A percentile compares a stretch with the other conserved stretches of the same genome.
phyloP scores from a whole-genome alignment of 2,797 vertebrate genomes.

The Clarias platycephalus region DNA sequence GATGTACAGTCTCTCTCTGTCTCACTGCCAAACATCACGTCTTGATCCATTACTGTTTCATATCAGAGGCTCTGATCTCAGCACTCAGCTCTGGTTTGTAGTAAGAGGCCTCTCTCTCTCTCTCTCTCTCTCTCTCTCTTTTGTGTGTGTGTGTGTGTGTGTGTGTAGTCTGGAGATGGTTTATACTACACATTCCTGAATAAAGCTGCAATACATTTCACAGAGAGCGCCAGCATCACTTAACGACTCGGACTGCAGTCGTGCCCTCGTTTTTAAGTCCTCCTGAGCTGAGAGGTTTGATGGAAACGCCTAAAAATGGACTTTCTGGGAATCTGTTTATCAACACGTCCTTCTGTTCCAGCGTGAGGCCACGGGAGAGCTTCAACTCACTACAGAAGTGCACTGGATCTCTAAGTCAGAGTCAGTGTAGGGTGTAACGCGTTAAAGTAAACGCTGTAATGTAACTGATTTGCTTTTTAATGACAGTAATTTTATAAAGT shows the following conservation, averaged over 20 bases:
- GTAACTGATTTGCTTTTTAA: too few relatives aligned
- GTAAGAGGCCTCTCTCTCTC: neutral
- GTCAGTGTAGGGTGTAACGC: too few relatives aligned
- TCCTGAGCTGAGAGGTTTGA: neutral
- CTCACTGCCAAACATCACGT: neutral
- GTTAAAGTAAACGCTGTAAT: too few relatives aligned
- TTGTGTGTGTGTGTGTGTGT: conserved; percentile 21
- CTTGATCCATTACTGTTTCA: neutral
- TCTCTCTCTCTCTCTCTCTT: conserved; percentile 3
- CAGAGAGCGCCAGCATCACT: neutral
- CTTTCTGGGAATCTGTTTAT: conserved; percentile 14
- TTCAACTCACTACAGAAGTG: neutral
- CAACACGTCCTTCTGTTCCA: conserved; percentile 1
- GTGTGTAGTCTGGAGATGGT: conserved; percentile 39
- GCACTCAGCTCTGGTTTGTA: neutral
- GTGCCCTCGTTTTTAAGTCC: neutral
- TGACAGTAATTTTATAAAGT: too few relatives aligned
- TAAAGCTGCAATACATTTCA: conserved; percentile 9
- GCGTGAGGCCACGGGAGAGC: neutral
- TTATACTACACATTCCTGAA: conserved; percentile 52
- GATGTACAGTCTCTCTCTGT: conserved; percentile 17
- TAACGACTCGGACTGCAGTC: neutral
- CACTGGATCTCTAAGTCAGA: neutral
- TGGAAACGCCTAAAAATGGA: neutral
- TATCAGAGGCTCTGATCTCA: conserved; percentile 17